phyloP scores from a whole-genome alignment of 2,888 invertebrate genomes.

The Drosophila yooni region DNA sequence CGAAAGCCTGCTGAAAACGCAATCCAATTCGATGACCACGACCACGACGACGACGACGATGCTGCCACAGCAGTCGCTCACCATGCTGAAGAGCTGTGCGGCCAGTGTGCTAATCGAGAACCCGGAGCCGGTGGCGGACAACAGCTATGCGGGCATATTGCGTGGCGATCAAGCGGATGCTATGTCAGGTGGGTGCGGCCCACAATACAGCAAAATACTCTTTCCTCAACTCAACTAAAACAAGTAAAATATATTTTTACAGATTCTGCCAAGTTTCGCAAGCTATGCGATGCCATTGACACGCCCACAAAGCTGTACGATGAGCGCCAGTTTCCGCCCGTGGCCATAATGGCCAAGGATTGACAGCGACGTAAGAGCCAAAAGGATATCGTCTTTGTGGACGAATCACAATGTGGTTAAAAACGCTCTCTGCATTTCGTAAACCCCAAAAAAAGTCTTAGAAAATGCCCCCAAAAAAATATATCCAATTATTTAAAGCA shows the following conservation, averaged over 20 bases:
- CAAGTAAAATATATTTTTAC: background rate
- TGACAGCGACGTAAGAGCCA: conserved; percentile 70
- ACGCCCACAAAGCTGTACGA: conserved; percentile 84
- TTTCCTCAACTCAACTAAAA: background rate
- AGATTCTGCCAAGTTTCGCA: conserved; percentile 85
- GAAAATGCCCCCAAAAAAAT: conserved; percentile 29
- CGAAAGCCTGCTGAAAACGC: conserved; percentile 74
- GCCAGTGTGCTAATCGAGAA: conserved; percentile 81
- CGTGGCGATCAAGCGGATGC: conserved; percentile 91
- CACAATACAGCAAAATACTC: background rate
- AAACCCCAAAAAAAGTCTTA: conserved; percentile 28
- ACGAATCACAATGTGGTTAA: conserved; percentile 48
- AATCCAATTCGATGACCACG: conserved; percentile 41
- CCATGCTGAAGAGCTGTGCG: conserved; percentile 69
- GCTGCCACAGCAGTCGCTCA: conserved; percentile 55
- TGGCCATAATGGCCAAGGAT: conserved; percentile 82
- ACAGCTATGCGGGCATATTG: conserved; percentile 94
- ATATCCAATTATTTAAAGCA: conserved; percentile 45
- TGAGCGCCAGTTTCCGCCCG: conserved; percentile 85
- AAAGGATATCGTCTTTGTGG: conserved; percentile 50
- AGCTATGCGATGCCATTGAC: conserved; percentile 84
- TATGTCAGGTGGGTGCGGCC: conserved; percentile 90
- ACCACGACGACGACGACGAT: background rate
- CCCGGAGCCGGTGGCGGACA: conserved; percentile 78
- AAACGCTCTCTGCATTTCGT: conserved; percentile 37